Base-by-base conservation (phyloP, 1,140 invertebrate species). In the Tribolium madens region DNA sequence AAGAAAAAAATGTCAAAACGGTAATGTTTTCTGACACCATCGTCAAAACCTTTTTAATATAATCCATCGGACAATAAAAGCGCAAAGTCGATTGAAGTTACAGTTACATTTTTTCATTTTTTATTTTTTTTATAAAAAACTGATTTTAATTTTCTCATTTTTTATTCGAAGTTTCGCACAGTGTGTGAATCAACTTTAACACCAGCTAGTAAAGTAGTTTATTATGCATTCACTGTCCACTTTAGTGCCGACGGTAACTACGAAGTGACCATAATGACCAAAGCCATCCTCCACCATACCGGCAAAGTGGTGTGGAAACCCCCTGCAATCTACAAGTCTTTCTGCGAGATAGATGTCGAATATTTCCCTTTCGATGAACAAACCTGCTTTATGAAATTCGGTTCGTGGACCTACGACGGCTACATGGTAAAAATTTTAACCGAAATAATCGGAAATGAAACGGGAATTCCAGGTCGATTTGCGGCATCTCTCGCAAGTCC, bases 281-380 rank as follows among this genome's bases (percentile, higher is more conserved):
- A 97, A 88, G 95, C 95, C 74, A 96, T 96, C 83, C 89, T 97
- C 21, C 94, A 96, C 84, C 93, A 96, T 85, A 95, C 95, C 78
- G 97, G 97, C 13, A 95, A 94, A 87, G 97, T 99, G 26, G 89
- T 95, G 36, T 99, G 97, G 97, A 97, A 98, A 84, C 97, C 97
- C 31, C 97, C 97, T 53, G 97, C 97, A 76, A 98, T 99, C 86
- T 99, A 98, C 89, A 98, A 98, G 89, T 98, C 95, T 76, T 98
- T 97, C 86, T 98, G 97, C 86, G 95, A 98, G 88, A 98, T 99
- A 81, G 95, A 98, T 88, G 96, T 98, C 80, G 94, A 96, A 87
- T 98, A 97, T 87, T 98, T 98, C 87, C 96, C 96, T 15, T 98
- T 97, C 87, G 97, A 98, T 86, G 92, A 97, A 86, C 97, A 99